These are phyloP conservation scores for Sorex fumeus DNA, from an alignment of 2,113 vertebrate genomes.

Conservation along the genomic window DNA sequence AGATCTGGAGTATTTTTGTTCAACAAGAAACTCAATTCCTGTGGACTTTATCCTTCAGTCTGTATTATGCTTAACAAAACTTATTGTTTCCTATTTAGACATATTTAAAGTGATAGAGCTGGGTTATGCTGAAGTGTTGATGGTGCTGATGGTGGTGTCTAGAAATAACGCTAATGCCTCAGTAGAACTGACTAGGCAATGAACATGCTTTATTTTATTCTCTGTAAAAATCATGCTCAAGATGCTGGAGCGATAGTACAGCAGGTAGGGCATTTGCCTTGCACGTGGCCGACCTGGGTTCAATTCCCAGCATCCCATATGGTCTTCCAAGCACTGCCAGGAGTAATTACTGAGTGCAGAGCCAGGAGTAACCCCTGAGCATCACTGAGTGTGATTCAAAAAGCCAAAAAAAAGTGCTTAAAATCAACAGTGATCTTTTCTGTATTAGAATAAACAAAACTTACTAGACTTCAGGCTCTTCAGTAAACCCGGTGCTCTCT, in stretches of 20 bases:
- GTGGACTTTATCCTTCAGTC: background rate
- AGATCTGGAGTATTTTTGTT: background rate
- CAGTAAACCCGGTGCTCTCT: background rate
- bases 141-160: background rate
- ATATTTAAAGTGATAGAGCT: background rate
- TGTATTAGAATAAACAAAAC: background rate
- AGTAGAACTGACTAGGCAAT: background rate
- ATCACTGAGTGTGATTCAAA: no score
- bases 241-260: no score
- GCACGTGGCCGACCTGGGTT: no score
- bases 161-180: background rate
- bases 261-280: no score
- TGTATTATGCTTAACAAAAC: background rate
- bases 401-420: no score
- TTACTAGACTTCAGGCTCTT: no score
- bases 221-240: background rate
- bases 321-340: no score
- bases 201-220: background rate
- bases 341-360: no score
- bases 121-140: background rate
- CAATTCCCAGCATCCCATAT: no score
- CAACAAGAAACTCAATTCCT: background rate
- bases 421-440: background rate
- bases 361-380: no score
- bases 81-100: background rate